These are phyloP conservation scores for Sus scrofa DNA, from an alignment of 2,113 vertebrate species.

Conservation along the genomic window T2T-Sscrofa CM000812.6:74498501-74499000, in stretches of 20 bases:
- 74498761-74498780: background rate
- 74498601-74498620: background rate
- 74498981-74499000: background rate
- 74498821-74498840: background rate
- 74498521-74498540: background rate
- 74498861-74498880: background rate
- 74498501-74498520: background rate
- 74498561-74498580: slow-evolving; percentile 8
- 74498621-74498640: background rate
- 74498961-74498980: background rate
- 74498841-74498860: background rate
- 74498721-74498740: background rate
- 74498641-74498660: background rate
- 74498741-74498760: background rate
- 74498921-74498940: background rate
- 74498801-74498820: background rate
- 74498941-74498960: background rate
- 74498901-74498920: background rate
- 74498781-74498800: background rate
- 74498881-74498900: background rate
- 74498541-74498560: slow-evolving; percentile 42
- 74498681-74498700: background rate
- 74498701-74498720: background rate
- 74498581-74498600: background rate
- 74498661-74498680: background rate